Evolutionary conservation across 2,797 vertebrate genomes (phyloP), one percentile per base, ranked within the genome.

Genomic region (Eleutherodactylus coqui): DNA sequence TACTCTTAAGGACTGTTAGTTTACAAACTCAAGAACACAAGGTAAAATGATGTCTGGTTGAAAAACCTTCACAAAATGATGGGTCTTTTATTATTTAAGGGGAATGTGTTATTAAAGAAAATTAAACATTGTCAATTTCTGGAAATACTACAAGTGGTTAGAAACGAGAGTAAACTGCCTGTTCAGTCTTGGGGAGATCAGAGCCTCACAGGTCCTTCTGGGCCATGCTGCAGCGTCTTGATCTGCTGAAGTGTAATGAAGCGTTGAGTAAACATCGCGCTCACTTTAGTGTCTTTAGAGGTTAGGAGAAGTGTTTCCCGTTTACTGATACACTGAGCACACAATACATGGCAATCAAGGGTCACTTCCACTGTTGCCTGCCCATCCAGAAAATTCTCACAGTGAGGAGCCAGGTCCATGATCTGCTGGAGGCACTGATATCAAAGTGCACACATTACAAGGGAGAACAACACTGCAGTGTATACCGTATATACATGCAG

Each of bases 261-360:
- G 51, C 11, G 21, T 55, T 72, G 62, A 51, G 49, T 73, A 82
- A 82, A 82, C 80, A 82, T 75, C n/a, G 38, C 13, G 36, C 81
- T 75, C 70, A 43, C 69, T 60, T 75, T 83, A 70, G 69, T 29
- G 49, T 75, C 81, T 83, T 83, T 24, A n/a, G 72, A 60, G 82
- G 81, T 43, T 55, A 21, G 81, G 49, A 77, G 72, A 83, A 75
- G 82, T 62, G 36, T 55, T 83, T 83, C 82, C 82, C 49, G 49
- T 75, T 55, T 27, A 29, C 34, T n/a, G 82, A 41, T 43, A 83
- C 51, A 75, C 4, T 17, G 70, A 75, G 45, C 38, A 83, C 27
- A 83, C 82, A 83, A 83, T 83, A 43, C 14, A 62, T 75, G 82
- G 75, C 82, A 75, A 75, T 83, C 82, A 75, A 24, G 82, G 82